Base-by-base conservation (phyloP, 2,113 vertebrate species). In the Strigops habroptila region DNA sequence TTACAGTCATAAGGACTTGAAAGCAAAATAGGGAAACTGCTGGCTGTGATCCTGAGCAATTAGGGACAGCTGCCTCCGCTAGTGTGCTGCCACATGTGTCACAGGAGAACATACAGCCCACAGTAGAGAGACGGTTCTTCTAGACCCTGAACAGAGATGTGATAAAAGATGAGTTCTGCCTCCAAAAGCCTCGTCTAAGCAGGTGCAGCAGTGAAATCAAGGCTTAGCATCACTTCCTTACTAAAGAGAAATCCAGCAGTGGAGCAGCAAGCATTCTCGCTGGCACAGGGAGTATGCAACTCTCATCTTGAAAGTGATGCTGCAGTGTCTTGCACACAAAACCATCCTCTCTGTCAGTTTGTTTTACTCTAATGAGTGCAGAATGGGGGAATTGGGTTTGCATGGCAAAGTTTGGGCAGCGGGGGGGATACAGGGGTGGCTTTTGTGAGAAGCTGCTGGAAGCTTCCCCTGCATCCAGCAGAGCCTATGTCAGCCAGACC, bases 21-120 rank as follows among this genome's bases (percentile, higher is more conserved):
- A 97, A 83, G 31, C 41, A 93, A 88, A 92, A 74, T 10, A 80
- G 88, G 76, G 37, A 94, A 93, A 83, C 44, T 39, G 86, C 55
- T 94, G 88, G 91, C 88, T 62, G 79, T 67, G 82, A 90, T 94
- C 41, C 86, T 82, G 41, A 80, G 74, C 71, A 90, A 53, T 37
- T 24, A 86, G 80, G 86, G 91, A 74, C 79, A 93, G 88, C 96
- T 94, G 94, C 79, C 90, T 94, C 70, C 69, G 77, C 53, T 82
- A 1, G 30, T 28, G 59, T 35, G 53, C 51, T 41, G 65, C 33
- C 17, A 31, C 1, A 7, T 46, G 90, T n/a, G 79, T 41, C 9
- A 0, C 0, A 33, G 63, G 52, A 86, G 75, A 80, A 57, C 0
- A 1, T 2, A 77, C 33, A 93, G 62, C 62, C 67, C 57, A 39